Conservation (phyloP, 2,888 invertebrate genomes). For the Hylaea fasciaria region DNA sequence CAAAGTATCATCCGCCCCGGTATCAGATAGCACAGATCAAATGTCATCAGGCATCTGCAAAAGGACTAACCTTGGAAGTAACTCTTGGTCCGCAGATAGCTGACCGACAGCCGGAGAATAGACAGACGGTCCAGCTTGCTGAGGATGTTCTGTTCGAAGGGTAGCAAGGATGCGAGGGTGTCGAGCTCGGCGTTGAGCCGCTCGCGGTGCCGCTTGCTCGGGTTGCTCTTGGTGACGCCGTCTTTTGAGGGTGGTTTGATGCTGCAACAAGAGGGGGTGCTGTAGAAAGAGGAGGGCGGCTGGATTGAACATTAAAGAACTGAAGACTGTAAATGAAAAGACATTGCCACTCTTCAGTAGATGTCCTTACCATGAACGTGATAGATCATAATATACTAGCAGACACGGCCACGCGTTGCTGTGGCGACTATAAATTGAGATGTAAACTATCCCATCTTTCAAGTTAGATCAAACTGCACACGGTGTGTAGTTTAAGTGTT, state of each 20-base stretch:
- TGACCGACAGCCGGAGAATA: conserved; percentile 98
- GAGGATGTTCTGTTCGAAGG: conserved; percentile 98
- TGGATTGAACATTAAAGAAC: too few relatives aligned
- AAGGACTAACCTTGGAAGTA: conserved; percentile 98
- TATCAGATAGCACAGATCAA: too few relatives aligned
- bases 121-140: conserved; percentile 99
- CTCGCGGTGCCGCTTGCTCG: conserved; percentile 99
- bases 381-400: too few relatives aligned
- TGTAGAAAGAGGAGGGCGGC: not conserved
- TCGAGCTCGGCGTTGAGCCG: conserved; percentile 99
- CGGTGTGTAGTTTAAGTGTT: too few relatives aligned
- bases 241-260: conserved; percentile 98
- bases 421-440: too few relatives aligned
- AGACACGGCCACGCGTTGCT: too few relatives aligned
- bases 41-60: not conserved
- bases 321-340: too few relatives aligned
- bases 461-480: too few relatives aligned
- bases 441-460: too few relatives aligned
- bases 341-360: too few relatives aligned
- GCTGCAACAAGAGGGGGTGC: conserved; percentile 83
- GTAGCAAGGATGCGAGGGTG: conserved; percentile 96
- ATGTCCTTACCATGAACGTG: too few relatives aligned
- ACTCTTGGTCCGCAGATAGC: conserved; percentile 99
- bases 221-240: conserved; percentile 98
- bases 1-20: too few relatives aligned